Base-by-base conservation (phyloP, 2,888 invertebrate genomes). In the Mythimna albipuncta region DNA sequence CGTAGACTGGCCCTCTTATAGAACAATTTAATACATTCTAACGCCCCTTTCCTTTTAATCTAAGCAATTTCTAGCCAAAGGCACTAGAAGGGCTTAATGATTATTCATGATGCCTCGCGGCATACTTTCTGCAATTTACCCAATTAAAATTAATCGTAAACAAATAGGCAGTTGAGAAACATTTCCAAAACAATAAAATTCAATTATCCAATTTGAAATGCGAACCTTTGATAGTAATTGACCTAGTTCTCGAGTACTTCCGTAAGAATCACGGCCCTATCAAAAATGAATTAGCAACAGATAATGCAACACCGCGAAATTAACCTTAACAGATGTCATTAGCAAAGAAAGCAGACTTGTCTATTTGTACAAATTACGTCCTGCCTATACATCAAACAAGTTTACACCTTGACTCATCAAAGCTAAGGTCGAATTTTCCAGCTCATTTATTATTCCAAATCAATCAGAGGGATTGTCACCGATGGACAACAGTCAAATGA, bases 341-440 rank as follows among this genome's bases (percentile, higher is more conserved):
- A 92, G 87, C 75, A 89, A 92, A 91, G 92, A 93, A 92, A 93
- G 93, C 90, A 89, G 88, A 83, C 83, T 85, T 83, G 86, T 84
- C 82, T 84, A 82, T 85, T 83, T 79, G 77, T 79, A 85, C 85
- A 84, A 85, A 85, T 86, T 85, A 88, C 84, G 82, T 77, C 82
- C 79, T 79, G 73, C 79, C 75, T 69, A 13, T 35, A 52, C 13
- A 11, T 47, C 80, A 75, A 38, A 41, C 72, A 13, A 85, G 71
- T 80, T 64, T 62, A n/a, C 64, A 80, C 82, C 74, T 77, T 83
- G 81, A 59, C 0, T 0, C 3, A 16, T 11, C 16, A 44, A 38
- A 1, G 2, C 38, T 72, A 84, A 84, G 79, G 84, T 73, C 59
- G 35, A 77, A 67, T 70, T 78, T 84, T 65, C 76, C 64, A 64